Evolutionary conservation across 2,113 vertebrate genomes (phyloP).

Genomic region (Xenopus borealis): DNA sequence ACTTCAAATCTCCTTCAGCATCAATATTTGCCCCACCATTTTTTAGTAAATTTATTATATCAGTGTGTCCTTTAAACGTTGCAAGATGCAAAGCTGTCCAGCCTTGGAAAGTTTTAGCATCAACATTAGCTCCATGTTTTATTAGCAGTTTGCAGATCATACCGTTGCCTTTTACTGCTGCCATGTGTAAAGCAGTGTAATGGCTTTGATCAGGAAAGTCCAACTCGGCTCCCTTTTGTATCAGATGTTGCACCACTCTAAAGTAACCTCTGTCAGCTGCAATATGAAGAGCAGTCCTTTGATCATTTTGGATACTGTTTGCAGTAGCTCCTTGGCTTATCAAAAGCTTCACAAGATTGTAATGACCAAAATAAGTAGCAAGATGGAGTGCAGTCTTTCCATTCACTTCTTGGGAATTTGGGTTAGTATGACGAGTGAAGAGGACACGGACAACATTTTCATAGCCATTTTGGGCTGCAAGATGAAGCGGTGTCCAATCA

Average conservation of each 20-base stretch:
- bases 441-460: slow-evolving; percentile 75
- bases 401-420: slow-evolving; percentile 56
- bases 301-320: slow-evolving; percentile 63
- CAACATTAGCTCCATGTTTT: slow-evolving; percentile 57
- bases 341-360: slow-evolving; percentile 73
- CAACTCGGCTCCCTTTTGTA: slow-evolving; percentile 58
- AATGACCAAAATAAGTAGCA: slow-evolving; percentile 71
- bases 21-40: slow-evolving; percentile 59
- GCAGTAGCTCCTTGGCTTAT: slow-evolving; percentile 68
- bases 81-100: slow-evolving; percentile 81
- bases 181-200: slow-evolving; percentile 73
- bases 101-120: slow-evolving; percentile 67
- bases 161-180: slow-evolving; percentile 67
- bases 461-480: slow-evolving; percentile 82
- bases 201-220: slow-evolving; percentile 61
- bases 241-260: slow-evolving; percentile 69
- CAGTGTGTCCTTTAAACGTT: slow-evolving; percentile 69
- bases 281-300: slow-evolving; percentile 70
- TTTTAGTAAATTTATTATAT: slow-evolving; percentile 66
- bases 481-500: slow-evolving; percentile 75
- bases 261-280: slow-evolving; percentile 75
- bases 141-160: slow-evolving; percentile 79
- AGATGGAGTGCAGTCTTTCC: slow-evolving; percentile 74
- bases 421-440: slow-evolving; percentile 65
- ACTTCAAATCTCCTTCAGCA: slow-evolving; percentile 61